A percentile compares a stretch with the other conserved stretches of the same genome.
Evolutionary conservation across 2,113 vertebrate genomes (phyloP).

Genomic region (Panurus biarmicus): DNA sequence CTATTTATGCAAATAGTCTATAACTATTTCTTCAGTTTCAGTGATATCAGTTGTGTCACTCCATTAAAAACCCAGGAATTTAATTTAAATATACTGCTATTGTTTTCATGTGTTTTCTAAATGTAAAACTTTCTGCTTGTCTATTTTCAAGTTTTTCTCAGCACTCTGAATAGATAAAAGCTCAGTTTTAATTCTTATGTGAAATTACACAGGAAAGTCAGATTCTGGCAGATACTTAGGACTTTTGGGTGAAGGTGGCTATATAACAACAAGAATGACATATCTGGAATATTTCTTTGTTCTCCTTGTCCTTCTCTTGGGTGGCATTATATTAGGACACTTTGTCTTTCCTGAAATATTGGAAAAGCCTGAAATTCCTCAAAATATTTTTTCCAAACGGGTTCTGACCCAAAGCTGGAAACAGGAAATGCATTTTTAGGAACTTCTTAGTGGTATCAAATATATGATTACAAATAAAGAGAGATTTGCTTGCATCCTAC

Average conservation of each 20-base stretch:
- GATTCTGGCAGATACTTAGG: background rate
- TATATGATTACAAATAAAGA: background rate
- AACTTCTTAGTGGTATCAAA: background rate
- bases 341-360: background rate
- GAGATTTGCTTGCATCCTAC: background rate
- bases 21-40: background rate
- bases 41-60: background rate
- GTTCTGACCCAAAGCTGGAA: background rate
- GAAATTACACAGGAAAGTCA: background rate
- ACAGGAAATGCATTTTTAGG: background rate
- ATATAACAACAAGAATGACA: background rate
- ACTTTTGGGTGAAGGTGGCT: background rate
- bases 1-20: background rate
- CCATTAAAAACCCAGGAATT: background rate
- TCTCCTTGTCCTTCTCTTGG: background rate
- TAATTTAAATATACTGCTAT: background rate
- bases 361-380: background rate
- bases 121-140: background rate
- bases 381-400: background rate
- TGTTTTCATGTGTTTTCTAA: background rate
- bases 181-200: background rate
- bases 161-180: background rate
- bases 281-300: background rate
- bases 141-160: background rate
- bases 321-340: background rate